These are phyloP conservation scores for Ondatra zibethicus DNA, from an alignment of 2,113 vertebrate genomes.

Conservation along the genomic window DNA sequence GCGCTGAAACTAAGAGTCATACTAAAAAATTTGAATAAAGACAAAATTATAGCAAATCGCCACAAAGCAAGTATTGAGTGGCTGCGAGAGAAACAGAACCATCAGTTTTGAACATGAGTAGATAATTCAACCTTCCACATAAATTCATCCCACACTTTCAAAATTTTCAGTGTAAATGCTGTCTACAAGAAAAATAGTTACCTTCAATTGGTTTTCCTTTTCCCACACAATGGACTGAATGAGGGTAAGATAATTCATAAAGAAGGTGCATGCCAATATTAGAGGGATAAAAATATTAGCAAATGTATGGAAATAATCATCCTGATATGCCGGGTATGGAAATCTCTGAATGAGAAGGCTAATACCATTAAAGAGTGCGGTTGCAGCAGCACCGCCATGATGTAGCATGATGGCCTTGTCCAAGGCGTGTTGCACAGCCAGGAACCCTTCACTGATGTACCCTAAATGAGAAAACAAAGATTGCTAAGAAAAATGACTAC, in stretches of 20 bases:
- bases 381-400: constrained; percentile 77
- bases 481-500: not conserved
- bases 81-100: not conserved
- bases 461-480: constrained; percentile 83
- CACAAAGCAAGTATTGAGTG: not conserved
- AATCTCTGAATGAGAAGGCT: constrained; percentile 91
- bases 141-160: not conserved
- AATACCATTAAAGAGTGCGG: constrained; percentile 81
- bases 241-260: constrained; percentile 94
- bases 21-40: not conserved
- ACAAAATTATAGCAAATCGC: not conserved
- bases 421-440: constrained; percentile 92
- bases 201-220: constrained; percentile 97
- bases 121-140: not conserved
- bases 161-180: not conserved
- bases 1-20: constrained; percentile 12
- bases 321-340: constrained; percentile 89
- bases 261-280: constrained; percentile 95
- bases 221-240: constrained; percentile 93
- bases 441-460: constrained; percentile 94
- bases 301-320: constrained; percentile 92
- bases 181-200: constrained; percentile 70
- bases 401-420: constrained; percentile 93
- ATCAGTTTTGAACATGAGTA: not conserved
- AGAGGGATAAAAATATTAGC: constrained; percentile 94